These are phyloP conservation scores for Pteropus alecto DNA, from an alignment of 2,113 vertebrate genomes.

Conservation along the genomic window DNA sequence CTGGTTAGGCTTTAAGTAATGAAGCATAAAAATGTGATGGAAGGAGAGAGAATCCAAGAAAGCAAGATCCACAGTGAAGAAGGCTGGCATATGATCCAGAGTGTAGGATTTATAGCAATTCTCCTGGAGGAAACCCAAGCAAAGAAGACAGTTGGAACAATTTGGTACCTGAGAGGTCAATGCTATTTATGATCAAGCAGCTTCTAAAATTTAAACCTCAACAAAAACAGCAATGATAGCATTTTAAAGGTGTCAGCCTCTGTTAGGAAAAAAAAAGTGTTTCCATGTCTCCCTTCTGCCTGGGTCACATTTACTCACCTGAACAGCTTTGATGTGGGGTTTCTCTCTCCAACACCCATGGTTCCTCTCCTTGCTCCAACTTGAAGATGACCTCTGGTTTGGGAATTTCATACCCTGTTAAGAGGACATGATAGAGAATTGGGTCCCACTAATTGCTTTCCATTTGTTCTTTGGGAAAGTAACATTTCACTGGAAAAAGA, in stretches of 20 bases:
- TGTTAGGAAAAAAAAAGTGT: neutral
- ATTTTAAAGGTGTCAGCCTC: neutral
- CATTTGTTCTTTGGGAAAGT: neutral
- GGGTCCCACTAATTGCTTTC: slow-evolving; percentile 12
- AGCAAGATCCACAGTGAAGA: neutral
- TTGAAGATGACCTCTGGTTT: slow-evolving; percentile 70
- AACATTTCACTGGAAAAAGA: slow-evolving; percentile 10
- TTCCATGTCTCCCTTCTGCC: neutral
- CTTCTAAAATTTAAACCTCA: slow-evolving; percentile 38
- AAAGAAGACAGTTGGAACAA: slow-evolving; percentile 27
- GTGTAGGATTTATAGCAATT: neutral
- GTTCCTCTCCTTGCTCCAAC: slow-evolving; percentile 67
- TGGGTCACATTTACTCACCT: slow-evolving; percentile 41
- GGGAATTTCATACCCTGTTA: slow-evolving; percentile 61
- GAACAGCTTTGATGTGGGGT: neutral
- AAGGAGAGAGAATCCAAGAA: slow-evolving; percentile 26
- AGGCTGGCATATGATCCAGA: neutral
- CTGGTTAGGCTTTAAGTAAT: neutral
- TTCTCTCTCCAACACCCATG: slow-evolving; percentile 46
- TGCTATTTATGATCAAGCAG: neutral
- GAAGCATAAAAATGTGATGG: slow-evolving; percentile 17
- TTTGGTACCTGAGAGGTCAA: neutral
- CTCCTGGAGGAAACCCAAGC: neutral
- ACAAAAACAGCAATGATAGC: neutral
- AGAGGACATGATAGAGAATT: slow-evolving; percentile 42